Evolutionary conservation across 2,888 invertebrate genomes (phyloP).

Genomic region (Herminia tarsipennalis): DNA sequence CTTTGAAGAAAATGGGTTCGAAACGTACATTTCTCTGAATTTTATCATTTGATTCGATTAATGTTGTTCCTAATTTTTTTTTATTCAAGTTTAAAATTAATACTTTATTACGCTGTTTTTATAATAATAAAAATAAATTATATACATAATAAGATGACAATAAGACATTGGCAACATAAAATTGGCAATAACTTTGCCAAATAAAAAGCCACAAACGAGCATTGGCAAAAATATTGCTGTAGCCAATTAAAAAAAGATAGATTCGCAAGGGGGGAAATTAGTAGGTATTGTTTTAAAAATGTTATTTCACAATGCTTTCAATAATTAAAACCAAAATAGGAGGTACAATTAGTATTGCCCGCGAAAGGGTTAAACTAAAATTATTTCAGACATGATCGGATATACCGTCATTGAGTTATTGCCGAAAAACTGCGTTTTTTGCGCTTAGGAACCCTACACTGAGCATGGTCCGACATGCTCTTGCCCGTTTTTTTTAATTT

Average conservation of each 20-base stretch:
- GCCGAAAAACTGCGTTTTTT: no score
- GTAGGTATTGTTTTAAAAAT: background rate
- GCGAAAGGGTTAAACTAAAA: background rate
- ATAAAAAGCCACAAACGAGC: conserved; percentile 6
- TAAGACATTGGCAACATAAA: background rate
- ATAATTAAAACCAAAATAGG: background rate
- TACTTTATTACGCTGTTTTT: conserved; percentile 1
- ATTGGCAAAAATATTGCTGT: conserved; percentile 10
- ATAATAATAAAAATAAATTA: conserved; percentile 4
- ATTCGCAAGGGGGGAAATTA: background rate
- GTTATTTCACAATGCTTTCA: conserved; percentile 1
- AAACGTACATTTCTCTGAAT: no score
- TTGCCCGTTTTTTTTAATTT: no score
- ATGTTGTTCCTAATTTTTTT: conserved; percentile 1
- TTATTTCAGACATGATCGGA: no score
- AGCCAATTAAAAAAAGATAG: background rate
- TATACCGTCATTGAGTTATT: no score
- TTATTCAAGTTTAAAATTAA: no score
- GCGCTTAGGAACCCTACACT: no score
- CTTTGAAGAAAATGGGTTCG: conserved; percentile 2
- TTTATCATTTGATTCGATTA: no score
- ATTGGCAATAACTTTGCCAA: conserved; percentile 12
- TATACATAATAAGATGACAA: conserved; percentile 5
- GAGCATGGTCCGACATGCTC: no score
- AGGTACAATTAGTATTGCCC: background rate